These are phyloP conservation scores for Fistularia commersonii DNA, from an alignment of 2,797 vertebrate species.

Conservation along the genomic window DNA sequence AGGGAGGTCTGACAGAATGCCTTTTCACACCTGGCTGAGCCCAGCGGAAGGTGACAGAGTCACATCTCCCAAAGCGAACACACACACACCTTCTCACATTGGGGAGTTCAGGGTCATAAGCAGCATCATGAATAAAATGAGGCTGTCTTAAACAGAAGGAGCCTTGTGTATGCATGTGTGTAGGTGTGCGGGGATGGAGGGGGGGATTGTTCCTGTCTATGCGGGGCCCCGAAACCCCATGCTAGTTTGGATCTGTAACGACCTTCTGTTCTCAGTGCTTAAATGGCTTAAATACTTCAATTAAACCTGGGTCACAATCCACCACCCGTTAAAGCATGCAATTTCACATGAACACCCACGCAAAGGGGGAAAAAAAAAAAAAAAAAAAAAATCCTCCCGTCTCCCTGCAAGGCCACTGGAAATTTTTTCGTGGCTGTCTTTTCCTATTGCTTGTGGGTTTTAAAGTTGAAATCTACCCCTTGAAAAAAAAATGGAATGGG, in stretches of 20 bases:
- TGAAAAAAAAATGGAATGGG: too few relatives aligned
- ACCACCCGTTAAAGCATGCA: constrained; percentile 72
- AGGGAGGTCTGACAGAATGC: constrained; percentile 82
- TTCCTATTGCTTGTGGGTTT: constrained; percentile 9
- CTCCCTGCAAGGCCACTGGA: constrained; percentile 8
- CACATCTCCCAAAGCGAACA: constrained; percentile 74
- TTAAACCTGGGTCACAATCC: constrained; percentile 78
- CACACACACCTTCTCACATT: constrained; percentile 60
- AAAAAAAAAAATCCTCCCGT: constrained; percentile 10
- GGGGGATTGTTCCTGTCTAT: constrained; percentile 34
- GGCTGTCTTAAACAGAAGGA: constrained; percentile 74
- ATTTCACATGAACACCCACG: constrained; percentile 35
- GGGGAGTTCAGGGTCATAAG: constrained; percentile 78
- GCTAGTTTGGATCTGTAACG: constrained; percentile 75
- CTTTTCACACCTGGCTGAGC: constrained; percentile 85
- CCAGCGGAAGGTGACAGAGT: constrained; percentile 80
- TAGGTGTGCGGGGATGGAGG: constrained; percentile 22
- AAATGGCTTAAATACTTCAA: constrained; percentile 78
- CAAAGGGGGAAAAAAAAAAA: background rate
- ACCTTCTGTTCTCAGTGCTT: constrained; percentile 77
- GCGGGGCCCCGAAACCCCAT: constrained; percentile 58
- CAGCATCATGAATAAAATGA: constrained; percentile 79
- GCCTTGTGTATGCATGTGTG: constrained; percentile 55
- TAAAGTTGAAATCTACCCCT: background rate
- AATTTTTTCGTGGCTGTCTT: constrained; percentile 14